These are phyloP conservation scores for Megaptera novaeangliae DNA, from an alignment of 2,113 vertebrate species.

Conservation along the genomic window DNA sequence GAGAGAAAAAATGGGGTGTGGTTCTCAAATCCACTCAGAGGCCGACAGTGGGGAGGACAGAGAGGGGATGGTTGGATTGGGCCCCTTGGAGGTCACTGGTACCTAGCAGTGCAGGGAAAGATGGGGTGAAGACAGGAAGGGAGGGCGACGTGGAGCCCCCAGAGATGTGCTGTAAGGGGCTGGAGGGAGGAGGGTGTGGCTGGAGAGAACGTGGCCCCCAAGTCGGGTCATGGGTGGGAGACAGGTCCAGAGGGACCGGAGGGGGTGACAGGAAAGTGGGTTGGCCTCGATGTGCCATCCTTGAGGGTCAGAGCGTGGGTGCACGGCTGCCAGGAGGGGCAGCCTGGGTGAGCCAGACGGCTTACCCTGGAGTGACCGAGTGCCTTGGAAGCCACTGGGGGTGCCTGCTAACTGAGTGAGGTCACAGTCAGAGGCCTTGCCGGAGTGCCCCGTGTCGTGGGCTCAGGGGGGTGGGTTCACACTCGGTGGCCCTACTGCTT, in stretches of 20 bases:
- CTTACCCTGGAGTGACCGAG: background rate
- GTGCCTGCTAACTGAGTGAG: background rate
- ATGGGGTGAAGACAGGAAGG: background rate
- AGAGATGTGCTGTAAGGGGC: background rate
- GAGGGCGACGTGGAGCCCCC: background rate
- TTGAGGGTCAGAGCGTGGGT: background rate
- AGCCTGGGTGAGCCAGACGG: background rate
- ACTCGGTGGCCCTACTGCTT: background rate
- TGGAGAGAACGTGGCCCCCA: background rate
- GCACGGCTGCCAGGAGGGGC: no score
- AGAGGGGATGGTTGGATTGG: background rate
- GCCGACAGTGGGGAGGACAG: background rate
- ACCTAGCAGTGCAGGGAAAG: background rate
- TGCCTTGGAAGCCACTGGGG: background rate
- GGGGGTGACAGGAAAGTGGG: background rate
- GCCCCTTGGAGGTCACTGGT: no score
- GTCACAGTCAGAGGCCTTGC: background rate
- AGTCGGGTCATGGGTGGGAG: background rate
- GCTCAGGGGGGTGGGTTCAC: background rate
- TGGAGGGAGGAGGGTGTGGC: no score
- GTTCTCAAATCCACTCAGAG: background rate
- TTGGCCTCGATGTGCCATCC: background rate
- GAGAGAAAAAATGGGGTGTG: background rate
- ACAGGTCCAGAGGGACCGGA: background rate
- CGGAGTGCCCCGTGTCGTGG: fast-evolving